These are phyloP conservation scores for Pycnonotus jocosus DNA, from an alignment of 2,113 vertebrate species.

Conservation along the genomic window DNA sequence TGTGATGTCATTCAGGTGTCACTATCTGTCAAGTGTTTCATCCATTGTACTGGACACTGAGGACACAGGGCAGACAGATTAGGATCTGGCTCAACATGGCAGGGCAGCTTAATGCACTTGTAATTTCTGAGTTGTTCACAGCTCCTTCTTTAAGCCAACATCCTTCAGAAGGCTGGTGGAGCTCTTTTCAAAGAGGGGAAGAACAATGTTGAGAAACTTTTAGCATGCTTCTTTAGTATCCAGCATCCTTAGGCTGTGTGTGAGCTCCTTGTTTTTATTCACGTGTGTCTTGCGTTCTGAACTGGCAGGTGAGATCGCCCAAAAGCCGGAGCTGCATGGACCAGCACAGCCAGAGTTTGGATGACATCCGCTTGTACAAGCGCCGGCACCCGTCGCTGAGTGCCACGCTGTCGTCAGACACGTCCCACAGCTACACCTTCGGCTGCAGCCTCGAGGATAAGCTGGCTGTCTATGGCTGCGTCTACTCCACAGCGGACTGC, in stretches of 20 bases:
- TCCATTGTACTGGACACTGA: not conserved
- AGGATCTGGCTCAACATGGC: not conserved
- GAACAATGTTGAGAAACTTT: not conserved
- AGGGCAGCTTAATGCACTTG: not conserved
- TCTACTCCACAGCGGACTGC: conserved; percentile 66
- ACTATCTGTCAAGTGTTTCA: not conserved
- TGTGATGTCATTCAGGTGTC: not conserved
- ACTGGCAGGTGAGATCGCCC: conserved; percentile 57
- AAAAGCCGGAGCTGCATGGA: conserved; percentile 47
- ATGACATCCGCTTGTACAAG: conserved; percentile 69
- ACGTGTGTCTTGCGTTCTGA: not conserved
- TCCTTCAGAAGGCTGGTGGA: not conserved
- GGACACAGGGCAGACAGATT: not conserved
- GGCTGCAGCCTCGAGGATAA: conserved; percentile 66
- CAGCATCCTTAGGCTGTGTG: not conserved
- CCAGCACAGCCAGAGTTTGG: conserved; percentile 77
- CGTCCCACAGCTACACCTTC: conserved; percentile 76
- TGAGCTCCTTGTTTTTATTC: not conserved
- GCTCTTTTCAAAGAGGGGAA: not conserved
- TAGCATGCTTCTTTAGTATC: not conserved
- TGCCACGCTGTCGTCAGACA: conserved; percentile 61
- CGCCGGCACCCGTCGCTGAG: conserved; percentile 47
- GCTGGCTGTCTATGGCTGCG: conserved; percentile 59
- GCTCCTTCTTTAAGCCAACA: not conserved
- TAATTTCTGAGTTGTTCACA: not conserved